Percentiles rank a stretch among this genome's conserved stretches.
These are phyloP conservation scores for Mastomys natalensis DNA, from an alignment of 2,113 vertebrate genomes.

Conservation along the genomic window DNA sequence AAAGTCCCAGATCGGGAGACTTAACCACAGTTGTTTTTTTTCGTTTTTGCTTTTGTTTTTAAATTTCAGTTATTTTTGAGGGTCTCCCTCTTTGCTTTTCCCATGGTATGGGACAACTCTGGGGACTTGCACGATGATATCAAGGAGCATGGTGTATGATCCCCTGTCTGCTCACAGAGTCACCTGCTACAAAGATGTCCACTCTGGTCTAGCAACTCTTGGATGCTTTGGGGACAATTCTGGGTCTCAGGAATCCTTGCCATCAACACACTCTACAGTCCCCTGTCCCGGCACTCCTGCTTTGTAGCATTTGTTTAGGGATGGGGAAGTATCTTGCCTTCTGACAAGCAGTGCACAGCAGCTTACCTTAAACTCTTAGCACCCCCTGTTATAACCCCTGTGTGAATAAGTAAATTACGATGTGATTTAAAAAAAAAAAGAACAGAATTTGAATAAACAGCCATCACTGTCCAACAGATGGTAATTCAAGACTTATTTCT, in stretches of 20 bases:
- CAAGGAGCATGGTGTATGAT: neutral
- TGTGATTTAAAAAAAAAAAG: no score
- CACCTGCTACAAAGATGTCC: neutral
- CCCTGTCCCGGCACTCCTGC: neutral
- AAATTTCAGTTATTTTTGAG: neutral
- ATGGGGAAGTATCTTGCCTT: neutral
- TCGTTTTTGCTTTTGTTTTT: neutral
- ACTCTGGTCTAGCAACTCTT: neutral
- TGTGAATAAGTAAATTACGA: no score
- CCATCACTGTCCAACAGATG: neutral
- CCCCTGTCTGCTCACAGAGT: neutral
- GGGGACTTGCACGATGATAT: fast-evolving
- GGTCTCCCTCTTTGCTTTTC: neutral
- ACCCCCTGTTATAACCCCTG: no score
- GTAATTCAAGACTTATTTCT: neutral
- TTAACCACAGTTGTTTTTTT: neutral
- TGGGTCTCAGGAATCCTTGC: neutral
- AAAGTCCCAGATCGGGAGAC: neutral
- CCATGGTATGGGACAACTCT: neutral
- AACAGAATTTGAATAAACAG: neutral
- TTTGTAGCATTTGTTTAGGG: neutral
- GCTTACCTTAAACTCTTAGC: neutral
- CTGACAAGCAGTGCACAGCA: neutral
- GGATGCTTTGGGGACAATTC: neutral
- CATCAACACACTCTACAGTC: no score